Base-by-base conservation (phyloP, 2,888 invertebrate genomes). In the Dryocosmus kuriphilus region DNA sequence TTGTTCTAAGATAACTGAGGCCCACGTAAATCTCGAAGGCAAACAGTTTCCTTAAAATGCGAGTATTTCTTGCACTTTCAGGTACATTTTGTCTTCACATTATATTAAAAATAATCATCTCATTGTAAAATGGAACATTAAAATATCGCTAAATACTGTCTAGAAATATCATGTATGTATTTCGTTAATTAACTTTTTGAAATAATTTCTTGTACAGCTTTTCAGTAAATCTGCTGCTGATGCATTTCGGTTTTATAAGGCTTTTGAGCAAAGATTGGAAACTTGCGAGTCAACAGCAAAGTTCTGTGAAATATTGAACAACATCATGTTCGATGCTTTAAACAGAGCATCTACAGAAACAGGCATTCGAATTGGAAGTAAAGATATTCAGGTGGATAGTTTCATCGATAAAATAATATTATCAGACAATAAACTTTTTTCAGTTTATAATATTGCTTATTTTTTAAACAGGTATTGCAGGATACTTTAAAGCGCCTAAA, bases 241-340 rank as follows among this genome's bases (percentile, higher is more conserved):
- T 46, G 71, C 61, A 3, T 41, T 71, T 30, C 57, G 67, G 16
- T 76, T 67, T 38, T 67, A 61, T 30, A 41, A 30, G 32, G 30
- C 55, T 63, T 2, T 24, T 14, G 46, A 71, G 41, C 11, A 27
- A 9, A 65, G 65, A 32, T 38, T 76, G 32, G 30, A 46, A 73
- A 24, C 67, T 41, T 71, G 71, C 55, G 73, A 73, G 38, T 24
- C n/a, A 22, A 71, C 77, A 41, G 67, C 67, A 27, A 8, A 77
- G 41, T 73, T 77, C 60, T 77, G 77, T 32, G 77, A 71, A 35
- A 71, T 67, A 41, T 19, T 77, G 19, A 77, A 77, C n/a, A 67
- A 51, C 22, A n/a, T n/a, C n/a, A n/a, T n/a, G n/a, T n/a, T n/a
- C n/a, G n/a, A n/a, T n/a, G n/a, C n/a, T n/a, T n/a, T n/a, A n/a